Base-by-base conservation (phyloP, 2,888 invertebrate genomes). In the Elgonia sp. region DNA sequence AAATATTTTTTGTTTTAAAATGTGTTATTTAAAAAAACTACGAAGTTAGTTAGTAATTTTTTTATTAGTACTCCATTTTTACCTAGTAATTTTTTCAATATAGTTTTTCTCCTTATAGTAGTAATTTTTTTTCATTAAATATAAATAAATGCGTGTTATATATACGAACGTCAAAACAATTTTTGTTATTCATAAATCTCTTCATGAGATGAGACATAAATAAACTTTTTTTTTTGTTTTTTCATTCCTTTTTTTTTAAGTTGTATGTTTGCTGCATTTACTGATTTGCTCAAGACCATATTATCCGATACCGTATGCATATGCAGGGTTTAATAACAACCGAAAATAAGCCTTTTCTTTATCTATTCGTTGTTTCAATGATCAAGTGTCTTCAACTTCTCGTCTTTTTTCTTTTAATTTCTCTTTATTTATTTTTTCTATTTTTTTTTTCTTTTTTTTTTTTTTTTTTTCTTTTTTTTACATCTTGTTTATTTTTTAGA, bases 321-420 rank as follows among this genome's bases (percentile, higher is more conserved):
- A 79, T 60, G 75, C 81, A 81, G 81, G 60, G 81, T 55, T 76
- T 29, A 29, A 3, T 29, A 29, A 84, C n/a, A 55, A 81, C 57
- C 18, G 63, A 85, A 57, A 82, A 82, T 39, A 77, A 82, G 80
- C 76, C 88, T 76, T 72, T 88, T 77, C 79, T 77, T 86, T 82
- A 84, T 85, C 84, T 86, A 89, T 73, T 89, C 84, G 77, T 79
- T 88, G 79, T 88, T 88, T 83, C 80, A 82, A 76, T 85, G n/a
- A 88, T 89, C 84, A 82, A 82, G 65, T 87, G 84, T 89, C 70
- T 84, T 89, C 67, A 82, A 85, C 80, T 57, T 85, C 37, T 75
- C 69, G 84, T 85, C 84, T 79, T 62, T 83, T 79, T 76, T 83
- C 53, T 75, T 77, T 87, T 85, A 9, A 67, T 87, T 89, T 84